These are phyloP conservation scores for Lithobius niger DNA, from an alignment of 1,140 invertebrate species.

Conservation along the genomic window DNA sequence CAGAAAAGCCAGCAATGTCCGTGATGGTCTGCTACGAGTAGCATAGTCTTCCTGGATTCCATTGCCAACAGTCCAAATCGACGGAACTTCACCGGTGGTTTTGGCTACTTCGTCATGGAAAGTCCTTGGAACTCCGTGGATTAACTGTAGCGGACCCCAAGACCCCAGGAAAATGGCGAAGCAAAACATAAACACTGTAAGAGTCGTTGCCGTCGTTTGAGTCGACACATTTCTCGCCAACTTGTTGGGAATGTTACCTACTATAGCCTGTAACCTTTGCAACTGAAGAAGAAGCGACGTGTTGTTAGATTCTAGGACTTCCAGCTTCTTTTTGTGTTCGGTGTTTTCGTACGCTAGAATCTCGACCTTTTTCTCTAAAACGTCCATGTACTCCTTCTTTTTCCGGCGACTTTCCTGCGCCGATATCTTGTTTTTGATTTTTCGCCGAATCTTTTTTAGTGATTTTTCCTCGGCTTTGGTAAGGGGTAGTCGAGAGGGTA, in stretches of 20 bases:
- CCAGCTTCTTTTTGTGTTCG: slow-evolving; percentile 36
- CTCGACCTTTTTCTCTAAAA: slow-evolving; percentile 76
- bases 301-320: slow-evolving; percentile 35
- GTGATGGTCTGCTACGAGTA: no score
- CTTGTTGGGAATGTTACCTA: slow-evolving; percentile 22
- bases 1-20: no score
- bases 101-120: no score
- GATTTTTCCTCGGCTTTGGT: slow-evolving; percentile 96
- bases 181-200: no score
- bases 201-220: slow-evolving; percentile 1
- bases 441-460: slow-evolving; percentile 92
- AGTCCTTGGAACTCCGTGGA: no score
- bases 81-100: no score
- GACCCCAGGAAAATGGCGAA: no score
- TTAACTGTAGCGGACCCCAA: no score
- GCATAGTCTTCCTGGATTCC: no score
- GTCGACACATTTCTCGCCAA: slow-evolving; percentile 2
- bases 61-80: no score
- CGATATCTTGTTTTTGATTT: slow-evolving; percentile 99
- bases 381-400: slow-evolving; percentile 97
- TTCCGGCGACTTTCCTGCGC: slow-evolving; percentile 93
- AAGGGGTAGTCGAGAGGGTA: slow-evolving; percentile 83
- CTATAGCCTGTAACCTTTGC: slow-evolving; percentile 53
- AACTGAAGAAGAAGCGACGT: slow-evolving; percentile 54
- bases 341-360: slow-evolving; percentile 63